Evolutionary conservation across 2,797 vertebrate species (phyloP), one percentile per base, ranked within the genome.

Genomic region (Dromococcyx pavoninus): DNA sequence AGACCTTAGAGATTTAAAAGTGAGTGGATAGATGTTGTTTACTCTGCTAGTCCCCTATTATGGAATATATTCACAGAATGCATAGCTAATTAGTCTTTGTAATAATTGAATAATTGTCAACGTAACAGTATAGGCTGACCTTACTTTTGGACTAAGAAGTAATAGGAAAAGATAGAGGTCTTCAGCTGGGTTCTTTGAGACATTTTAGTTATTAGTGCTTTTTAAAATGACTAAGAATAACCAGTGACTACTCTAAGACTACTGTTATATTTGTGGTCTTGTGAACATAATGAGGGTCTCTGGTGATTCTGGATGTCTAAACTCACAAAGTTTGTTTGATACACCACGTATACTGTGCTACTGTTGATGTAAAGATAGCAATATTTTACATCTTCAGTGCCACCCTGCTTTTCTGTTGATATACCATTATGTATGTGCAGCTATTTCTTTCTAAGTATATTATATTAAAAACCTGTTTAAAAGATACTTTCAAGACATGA

Each of bases 121-220:
- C 22, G 10, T 25, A 76, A 19, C 7, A 33, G 10, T 4, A 0
- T 16, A 66, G 56, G 27, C 7, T 70, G n/a, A 18, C 14, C 50
- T 33, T 37, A 51, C 14, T 88, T 70, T 77, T 67, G 43, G 24
- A 61, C 4, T 43, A 33, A 17, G 9, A 13, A 13, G 10, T 28
- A 8, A 56, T 17, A 54, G 1, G 6, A 57, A 51, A 74, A 60
- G 1, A 17, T 21, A 56, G 14, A 39, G 3, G 2, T 13, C 2
- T 32, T 84, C 53, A 74, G 1, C 11, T 56, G 33, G 23, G 13
- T 5, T 65, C 11, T 87, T 57, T 76, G 69, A 80, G 77, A 65
- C 3, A 3, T 76, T 65, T 33, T 39, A 28, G 9, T 33, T 35
- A 30, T 70, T 57, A 14, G 8, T 70, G 8, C 6, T 48, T 76